Conservation (phyloP, 2,797 vertebrate genomes). For the Adelosebastes latens region DNA sequence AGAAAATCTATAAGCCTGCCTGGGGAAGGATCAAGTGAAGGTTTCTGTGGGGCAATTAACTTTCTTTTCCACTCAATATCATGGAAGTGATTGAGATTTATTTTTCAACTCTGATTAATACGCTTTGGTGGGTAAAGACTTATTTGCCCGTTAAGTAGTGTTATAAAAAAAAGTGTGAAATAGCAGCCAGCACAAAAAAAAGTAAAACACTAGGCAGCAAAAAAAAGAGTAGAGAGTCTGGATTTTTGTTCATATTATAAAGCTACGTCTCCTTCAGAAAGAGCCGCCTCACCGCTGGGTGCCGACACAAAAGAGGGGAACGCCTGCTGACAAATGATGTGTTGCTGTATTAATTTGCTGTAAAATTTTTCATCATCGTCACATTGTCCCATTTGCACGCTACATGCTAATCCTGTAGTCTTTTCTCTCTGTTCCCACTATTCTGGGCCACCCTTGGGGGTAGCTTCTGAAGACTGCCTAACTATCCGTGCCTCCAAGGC, state of each 20-base stretch:
- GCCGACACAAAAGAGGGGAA: slow-evolving; percentile 36
- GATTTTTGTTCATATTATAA: slow-evolving; percentile 39
- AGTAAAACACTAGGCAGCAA: background rate
- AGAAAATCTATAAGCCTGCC: slow-evolving; percentile 35
- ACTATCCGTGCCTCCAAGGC: slow-evolving; percentile 66
- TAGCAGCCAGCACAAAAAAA: background rate
- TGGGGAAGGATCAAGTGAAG: slow-evolving; percentile 24
- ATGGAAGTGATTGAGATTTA: slow-evolving; percentile 8
- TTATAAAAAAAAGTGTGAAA: background rate
- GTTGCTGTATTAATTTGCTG: slow-evolving; percentile 71
- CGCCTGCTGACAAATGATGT: slow-evolving; percentile 75
- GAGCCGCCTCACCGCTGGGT: slow-evolving; percentile 41
- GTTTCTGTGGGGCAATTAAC: slow-evolving; percentile 11
- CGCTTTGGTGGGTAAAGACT: background rate
- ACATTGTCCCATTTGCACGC: slow-evolving; percentile 66
- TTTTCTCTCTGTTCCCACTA: slow-evolving; percentile 41
- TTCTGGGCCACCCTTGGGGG: slow-evolving; percentile 68
- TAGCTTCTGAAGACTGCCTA: slow-evolving; percentile 59
- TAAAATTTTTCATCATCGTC: slow-evolving; percentile 70
- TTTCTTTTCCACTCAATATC: slow-evolving; percentile 10
- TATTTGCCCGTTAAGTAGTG: background rate
- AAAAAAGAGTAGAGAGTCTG: background rate
- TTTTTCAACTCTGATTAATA: slow-evolving; percentile 20
- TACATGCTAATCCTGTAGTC: slow-evolving; percentile 68
- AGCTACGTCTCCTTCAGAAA: slow-evolving; percentile 28